These are phyloP conservation scores for Lagopus leucura DNA, from an alignment of 2,113 vertebrate genomes.

Conservation along the genomic window DNA sequence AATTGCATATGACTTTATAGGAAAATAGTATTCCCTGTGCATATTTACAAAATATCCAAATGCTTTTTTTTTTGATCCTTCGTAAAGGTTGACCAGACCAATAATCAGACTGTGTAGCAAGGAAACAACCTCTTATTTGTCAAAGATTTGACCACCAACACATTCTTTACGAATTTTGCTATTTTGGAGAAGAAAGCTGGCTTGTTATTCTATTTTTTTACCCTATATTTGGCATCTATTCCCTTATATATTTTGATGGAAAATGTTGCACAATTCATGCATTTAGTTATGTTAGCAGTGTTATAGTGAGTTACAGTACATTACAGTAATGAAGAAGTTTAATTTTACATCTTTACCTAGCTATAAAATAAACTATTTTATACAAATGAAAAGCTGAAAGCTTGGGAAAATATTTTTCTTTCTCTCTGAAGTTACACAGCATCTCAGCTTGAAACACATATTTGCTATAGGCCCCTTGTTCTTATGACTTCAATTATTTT, in stretches of 20 bases:
- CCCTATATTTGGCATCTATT: slow-evolving; percentile 33
- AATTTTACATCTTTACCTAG: slow-evolving; percentile 58
- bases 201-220: neutral
- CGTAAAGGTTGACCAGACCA: neutral
- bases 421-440: slow-evolving; percentile 42
- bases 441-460: slow-evolving; percentile 35
- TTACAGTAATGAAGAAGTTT: slow-evolving; percentile 35
- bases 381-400: slow-evolving; percentile 57
- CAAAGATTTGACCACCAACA: slow-evolving; percentile 44
- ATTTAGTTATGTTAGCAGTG: slow-evolving; percentile 48
- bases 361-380: slow-evolving; percentile 53
- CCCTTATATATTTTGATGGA: slow-evolving; percentile 38
- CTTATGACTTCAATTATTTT: slow-evolving; percentile 44
- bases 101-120: neutral
- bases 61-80: neutral
- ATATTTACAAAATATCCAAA: slow-evolving; percentile 10
- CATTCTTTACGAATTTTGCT: slow-evolving; percentile 25
- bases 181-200: slow-evolving; percentile 35
- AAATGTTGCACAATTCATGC: slow-evolving; percentile 42
- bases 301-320: slow-evolving; percentile 27
- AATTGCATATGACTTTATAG: neutral
- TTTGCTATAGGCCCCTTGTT: slow-evolving; percentile 49
- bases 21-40: slow-evolving; percentile 5
- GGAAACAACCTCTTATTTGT: slow-evolving; percentile 36
- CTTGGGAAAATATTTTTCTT: slow-evolving; percentile 70